A percentile compares a stretch with the other conserved stretches of the same genome.
phyloP scores from a whole-genome alignment of 2,888 invertebrate genomes.

The Sphinx pinastri region DNA sequence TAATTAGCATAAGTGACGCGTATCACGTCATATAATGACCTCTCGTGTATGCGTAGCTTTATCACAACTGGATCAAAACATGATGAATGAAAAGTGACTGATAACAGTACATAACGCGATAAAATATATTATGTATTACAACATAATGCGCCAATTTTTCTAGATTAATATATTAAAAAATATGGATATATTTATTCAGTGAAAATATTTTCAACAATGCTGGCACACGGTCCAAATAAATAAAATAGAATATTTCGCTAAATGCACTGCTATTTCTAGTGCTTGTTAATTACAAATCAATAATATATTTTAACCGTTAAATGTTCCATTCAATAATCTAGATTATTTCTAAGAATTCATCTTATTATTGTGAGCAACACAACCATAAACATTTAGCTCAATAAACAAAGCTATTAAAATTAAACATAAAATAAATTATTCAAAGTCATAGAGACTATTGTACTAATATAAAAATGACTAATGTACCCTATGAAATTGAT shows the following conservation, averaged over 20 bases:
- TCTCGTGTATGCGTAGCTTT: not conserved
- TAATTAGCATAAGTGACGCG: conserved; percentile 10
- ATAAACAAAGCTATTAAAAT: conserved; percentile 17
- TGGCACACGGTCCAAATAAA: too few species aligned
- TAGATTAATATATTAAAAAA: not conserved
- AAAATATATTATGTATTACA: not conserved
- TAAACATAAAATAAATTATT: conserved; percentile 7
- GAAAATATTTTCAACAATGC: too few species aligned
- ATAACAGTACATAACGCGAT: not conserved
- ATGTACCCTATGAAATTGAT: conserved; percentile 7
- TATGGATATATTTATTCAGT: not conserved
- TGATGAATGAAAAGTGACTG: conserved; percentile 15
- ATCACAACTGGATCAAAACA: conserved; percentile 1
- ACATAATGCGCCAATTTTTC: not conserved
- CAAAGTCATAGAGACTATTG: conserved; percentile 7
- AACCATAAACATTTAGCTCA: conserved; percentile 5
- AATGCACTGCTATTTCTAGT: too few species aligned
- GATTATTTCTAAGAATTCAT: not conserved
- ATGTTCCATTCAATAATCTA: not conserved
- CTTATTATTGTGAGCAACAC: not conserved
- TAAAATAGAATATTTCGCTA: too few species aligned
- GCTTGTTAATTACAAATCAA: too few species aligned
- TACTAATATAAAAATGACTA: conserved; percentile 23
- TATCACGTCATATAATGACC: conserved; percentile 9
- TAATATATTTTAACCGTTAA: not conserved